Base-by-base conservation (phyloP, 1,140 invertebrate genomes). In the Listronotus bonariensis region DNA sequence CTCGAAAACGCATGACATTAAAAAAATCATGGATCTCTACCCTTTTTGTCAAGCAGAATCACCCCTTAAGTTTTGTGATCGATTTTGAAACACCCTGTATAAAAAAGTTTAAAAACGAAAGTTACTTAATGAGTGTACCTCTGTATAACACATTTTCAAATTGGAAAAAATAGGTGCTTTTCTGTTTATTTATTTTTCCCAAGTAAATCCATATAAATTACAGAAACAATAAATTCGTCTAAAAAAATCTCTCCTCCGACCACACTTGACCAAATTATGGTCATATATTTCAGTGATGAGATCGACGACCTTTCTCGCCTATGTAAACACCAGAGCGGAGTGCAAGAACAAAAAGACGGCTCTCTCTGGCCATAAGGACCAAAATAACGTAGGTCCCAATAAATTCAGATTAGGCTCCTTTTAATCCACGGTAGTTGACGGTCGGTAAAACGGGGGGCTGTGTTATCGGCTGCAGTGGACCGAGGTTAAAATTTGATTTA, bases 341-440 rank as follows among this genome's bases (percentile, higher is more conserved):
- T 45, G 52, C 48, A 63, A 55, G 45, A 56, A 55, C 41, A 54
- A 49, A 26, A 63, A 48, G 61, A 62, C 51, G 61, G 26, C 36
- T 26, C 36, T 55, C 53, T 40, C 46, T 34, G 60, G 26, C 42
- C 61, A 63, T 54, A 63, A 63, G 61, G 61, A 63, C 61, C 61
- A 55, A 63, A 63, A 62, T 62, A 65, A 67, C 55, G 59, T 64
- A 63, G 64, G 64, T 65, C 52, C 68, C 68, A 69, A 69, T 69
- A 69, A 69, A 69, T 69, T 69, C 68, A 59, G 68, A 60, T 69
- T 69, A 69, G 68, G 68, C 59, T 48, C 58, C 45, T 55, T 67
- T 61, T 69, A 69, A 69, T 69, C 68, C 64, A 69, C 65, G 68
- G 65, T 67, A 69, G 68, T 65, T 43, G 68, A 56, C 55, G 65